phyloP scores from a whole-genome alignment of 2,888 invertebrate species.

The Epistrophella euchroma region DNA sequence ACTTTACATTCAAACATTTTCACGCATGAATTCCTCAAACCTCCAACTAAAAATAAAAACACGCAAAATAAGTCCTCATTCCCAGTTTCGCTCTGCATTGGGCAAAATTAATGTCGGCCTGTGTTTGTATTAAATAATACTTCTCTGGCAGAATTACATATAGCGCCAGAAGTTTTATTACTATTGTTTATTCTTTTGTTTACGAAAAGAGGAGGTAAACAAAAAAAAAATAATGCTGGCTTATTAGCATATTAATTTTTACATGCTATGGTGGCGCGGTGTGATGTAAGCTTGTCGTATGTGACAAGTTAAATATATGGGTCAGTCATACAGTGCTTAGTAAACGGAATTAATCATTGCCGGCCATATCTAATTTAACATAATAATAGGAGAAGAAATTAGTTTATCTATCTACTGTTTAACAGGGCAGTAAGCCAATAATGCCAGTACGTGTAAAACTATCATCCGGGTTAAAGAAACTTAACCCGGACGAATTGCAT shows the following conservation, averaged over 20 bases:
- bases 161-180: constrained; percentile 49
- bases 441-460: not conserved
- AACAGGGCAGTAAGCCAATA: not conserved
- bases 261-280: constrained; percentile 37
- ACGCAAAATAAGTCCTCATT: constrained; percentile 10
- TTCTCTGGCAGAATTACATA: not conserved
- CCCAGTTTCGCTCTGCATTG: not conserved
- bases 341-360: constrained; percentile 55
- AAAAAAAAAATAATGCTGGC: constrained; percentile 21
- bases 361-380: constrained; percentile 40
- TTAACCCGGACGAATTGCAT: no score
- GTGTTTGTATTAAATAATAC: constrained; percentile 15
- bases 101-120: constrained; percentile 11
- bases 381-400: constrained; percentile 39
- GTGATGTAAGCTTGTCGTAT: no score
- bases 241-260: constrained; percentile 67
- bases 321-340: constrained; percentile 40
- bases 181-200: constrained; percentile 31
- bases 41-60: constrained; percentile 57
- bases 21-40: constrained; percentile 49
- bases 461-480: not conserved
- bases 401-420: constrained; percentile 20
- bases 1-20: constrained; percentile 59
- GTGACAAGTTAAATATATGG: constrained; percentile 54
- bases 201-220: constrained; percentile 9